Evolutionary conservation across 2,888 invertebrate genomes (phyloP).

Genomic region (Polydrusus cervinus): DNA sequence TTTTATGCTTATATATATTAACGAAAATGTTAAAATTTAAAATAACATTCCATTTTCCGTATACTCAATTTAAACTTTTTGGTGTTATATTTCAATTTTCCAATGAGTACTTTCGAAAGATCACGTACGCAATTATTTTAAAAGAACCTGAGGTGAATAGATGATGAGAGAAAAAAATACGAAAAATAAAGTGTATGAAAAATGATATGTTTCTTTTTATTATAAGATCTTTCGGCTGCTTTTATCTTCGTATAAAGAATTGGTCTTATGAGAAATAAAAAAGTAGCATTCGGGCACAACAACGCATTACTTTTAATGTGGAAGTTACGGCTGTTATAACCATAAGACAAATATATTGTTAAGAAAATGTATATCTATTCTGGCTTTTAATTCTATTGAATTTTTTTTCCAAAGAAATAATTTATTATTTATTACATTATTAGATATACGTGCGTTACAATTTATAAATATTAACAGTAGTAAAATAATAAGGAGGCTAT

Average conservation of each 20-base stretch:
- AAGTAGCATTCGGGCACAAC: neutral
- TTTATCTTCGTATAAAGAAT: conserved; percentile 7
- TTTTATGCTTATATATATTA: too few relatives aligned
- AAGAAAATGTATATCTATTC: neutral
- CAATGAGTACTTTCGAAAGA: neutral
- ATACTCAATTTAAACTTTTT: neutral
- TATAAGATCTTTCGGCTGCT: neutral
- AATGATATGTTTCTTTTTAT: conserved; percentile 5
- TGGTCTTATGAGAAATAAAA: conserved; percentile 14
- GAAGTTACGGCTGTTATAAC: neutral
- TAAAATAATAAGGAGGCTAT: too few relatives aligned
- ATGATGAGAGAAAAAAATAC: neutral
- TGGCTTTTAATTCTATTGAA: too few relatives aligned
- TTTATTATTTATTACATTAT: too few relatives aligned
- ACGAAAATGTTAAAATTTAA: neutral
- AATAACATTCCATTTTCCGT: neutral
- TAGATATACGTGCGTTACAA: too few relatives aligned
- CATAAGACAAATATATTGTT: neutral
- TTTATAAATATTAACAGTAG: too few relatives aligned
- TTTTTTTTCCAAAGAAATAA: too few relatives aligned
- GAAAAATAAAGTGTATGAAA: conserved; percentile 4
- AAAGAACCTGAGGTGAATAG: neutral
- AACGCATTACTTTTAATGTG: conserved; percentile 15
- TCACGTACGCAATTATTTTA: conserved; percentile 6
- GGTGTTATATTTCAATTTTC: neutral